Evolutionary conservation across 2,797 vertebrate genomes (phyloP), one percentile per base, ranked within the genome.

Genomic region (Labeo calbasu): DNA sequence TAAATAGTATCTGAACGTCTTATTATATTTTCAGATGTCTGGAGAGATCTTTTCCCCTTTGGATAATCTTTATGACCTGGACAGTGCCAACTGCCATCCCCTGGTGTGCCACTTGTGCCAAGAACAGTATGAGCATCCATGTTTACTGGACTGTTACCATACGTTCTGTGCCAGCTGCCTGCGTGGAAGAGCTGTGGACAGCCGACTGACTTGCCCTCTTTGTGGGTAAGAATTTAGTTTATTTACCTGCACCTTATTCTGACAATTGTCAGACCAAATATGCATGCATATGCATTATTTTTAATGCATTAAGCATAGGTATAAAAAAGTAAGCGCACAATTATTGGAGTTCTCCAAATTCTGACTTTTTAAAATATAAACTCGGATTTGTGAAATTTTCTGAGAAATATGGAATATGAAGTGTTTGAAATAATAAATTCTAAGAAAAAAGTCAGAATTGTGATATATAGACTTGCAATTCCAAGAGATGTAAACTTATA

Each of bases 61-160:
- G 91, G 95, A 95, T 85, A 94, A 90, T 85, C 92, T 91, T 46
- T 94, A 91, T 0, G 89, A 94, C 86, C 91, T 93, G 87, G 95
- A 96, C 81, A 91, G 93, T 21, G 91, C 91, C 11, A 93, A 93
- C 79, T 94, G 95, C 88, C 96, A 96, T 91, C 96, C 96, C 0
- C 91, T 96, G 53, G 94, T 96, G 78, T 97, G 96, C 82, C 94
- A 94, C 55, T 93, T 97, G 48, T 97, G 96, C 91, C 95, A 95
- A 0, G 91, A 93, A 66, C 96, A 95, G 82, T 96, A 95, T 76
- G 94, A 96, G 84, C 93, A 94, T 70, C 96, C 95, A 1, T 96
- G 96, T 85, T 94, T 97, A 82, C 93, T 97, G 55, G 96, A 97
- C 83, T 97, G 96, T 86, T 96, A 96, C 89, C 96, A 97, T 89